phyloP scores from a whole-genome alignment of 2,888 invertebrate genomes.

The Clepsis dumicolana region DNA sequence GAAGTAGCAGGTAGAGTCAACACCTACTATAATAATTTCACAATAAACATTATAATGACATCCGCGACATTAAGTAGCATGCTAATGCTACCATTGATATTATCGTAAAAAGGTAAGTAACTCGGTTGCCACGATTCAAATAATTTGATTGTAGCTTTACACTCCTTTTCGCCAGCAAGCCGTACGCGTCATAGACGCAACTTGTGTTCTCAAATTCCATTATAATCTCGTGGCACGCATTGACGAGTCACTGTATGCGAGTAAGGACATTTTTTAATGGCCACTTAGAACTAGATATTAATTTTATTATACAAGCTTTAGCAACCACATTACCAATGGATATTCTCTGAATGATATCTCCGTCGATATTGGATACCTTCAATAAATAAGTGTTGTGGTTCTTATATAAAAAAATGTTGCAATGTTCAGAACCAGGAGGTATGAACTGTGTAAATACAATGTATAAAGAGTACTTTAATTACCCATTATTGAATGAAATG shows the following conservation, averaged over 20 bases:
- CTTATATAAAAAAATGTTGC: not conserved
- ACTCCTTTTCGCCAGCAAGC: constrained; percentile 3
- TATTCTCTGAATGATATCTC: constrained; percentile 10
- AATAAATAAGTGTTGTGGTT: not conserved
- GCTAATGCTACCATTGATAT: not conserved
- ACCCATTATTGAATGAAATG: no score
- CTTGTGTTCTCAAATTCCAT: constrained; percentile 3
- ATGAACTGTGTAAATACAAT: not conserved
- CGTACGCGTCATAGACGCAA: constrained; percentile 12
- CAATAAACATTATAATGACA: not conserved
- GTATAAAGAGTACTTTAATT: not conserved
- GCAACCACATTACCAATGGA: constrained; percentile 2
- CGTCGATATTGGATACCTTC: constrained; percentile 3
- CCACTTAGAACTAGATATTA: constrained; percentile 31
- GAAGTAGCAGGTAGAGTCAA: no score
- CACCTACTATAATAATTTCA: no score
- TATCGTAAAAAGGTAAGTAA: not conserved
- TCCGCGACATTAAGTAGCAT: not conserved
- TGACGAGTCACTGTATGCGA: constrained; percentile 24
- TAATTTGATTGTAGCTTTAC: not conserved
- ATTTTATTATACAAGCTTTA: constrained; percentile 28
- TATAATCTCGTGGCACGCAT: constrained; percentile 13
- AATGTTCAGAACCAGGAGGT: not conserved
- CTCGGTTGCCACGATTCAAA: not conserved
- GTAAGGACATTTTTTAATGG: constrained; percentile 33